Conservation (phyloP, 2,113 vertebrate genomes). For the Ivindomyrus marchei region DNA sequence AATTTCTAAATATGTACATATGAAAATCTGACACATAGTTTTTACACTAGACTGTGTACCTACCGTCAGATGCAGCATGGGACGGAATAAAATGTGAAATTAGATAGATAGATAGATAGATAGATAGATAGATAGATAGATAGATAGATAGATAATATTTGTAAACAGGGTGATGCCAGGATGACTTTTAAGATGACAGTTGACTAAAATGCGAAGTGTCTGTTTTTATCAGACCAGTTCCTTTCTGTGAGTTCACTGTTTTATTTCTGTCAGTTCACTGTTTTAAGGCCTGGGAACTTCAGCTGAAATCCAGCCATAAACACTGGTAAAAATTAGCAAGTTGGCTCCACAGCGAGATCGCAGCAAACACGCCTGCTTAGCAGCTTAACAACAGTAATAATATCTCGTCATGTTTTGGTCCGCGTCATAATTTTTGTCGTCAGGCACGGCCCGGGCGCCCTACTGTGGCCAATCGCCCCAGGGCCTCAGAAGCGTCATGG, state of each 20-base stretch:
- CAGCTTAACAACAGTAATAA: neutral
- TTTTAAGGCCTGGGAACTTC: neutral
- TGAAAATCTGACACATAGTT: neutral
- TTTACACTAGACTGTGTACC: neutral
- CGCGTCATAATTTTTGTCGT: neutral
- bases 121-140: neutral
- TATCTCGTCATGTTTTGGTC: neutral
- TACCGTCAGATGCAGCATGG: neutral
- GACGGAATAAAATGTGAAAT: neutral
- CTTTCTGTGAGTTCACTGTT: neutral
- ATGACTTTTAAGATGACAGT: neutral
- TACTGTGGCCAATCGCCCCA: neutral
- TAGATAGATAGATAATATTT: neutral
- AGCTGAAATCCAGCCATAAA: neutral
- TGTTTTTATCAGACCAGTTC: neutral
- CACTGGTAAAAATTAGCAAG: neutral
- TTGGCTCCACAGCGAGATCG: neutral
- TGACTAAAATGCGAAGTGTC: neutral
- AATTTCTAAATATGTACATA: neutral
- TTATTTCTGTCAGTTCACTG: neutral
- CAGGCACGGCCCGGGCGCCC: neutral
- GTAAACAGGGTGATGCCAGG: too few relatives aligned
- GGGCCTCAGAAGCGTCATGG: neutral
- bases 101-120: neutral
- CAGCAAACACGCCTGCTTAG: neutral